Conservation (phyloP, 2,888 invertebrate genomes). For the Cylloceria caligata region DNA sequence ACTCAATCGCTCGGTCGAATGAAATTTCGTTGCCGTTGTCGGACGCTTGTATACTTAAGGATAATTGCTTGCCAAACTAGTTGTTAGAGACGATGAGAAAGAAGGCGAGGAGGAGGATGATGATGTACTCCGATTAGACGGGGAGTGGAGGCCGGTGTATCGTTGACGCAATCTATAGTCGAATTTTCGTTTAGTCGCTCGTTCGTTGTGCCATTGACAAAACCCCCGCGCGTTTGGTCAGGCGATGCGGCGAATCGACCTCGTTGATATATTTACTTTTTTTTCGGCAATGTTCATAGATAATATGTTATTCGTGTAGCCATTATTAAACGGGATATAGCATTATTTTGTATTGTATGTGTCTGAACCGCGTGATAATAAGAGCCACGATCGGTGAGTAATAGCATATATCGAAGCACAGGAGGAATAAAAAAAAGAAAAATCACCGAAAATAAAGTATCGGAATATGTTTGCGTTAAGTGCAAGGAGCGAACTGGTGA, state of each 20-base stretch:
- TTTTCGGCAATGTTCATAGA: slow-evolving; percentile 75
- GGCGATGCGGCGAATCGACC: slow-evolving; percentile 72
- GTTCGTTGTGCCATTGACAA: slow-evolving; percentile 58
- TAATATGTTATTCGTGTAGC: slow-evolving; percentile 75
- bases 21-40: slow-evolving; percentile 36
- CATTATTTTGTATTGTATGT: slow-evolving; percentile 75
- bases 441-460: slow-evolving; percentile 40
- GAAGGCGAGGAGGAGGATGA: neutral
- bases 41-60: slow-evolving; percentile 56
- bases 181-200: slow-evolving; percentile 55
- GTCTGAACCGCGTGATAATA: slow-evolving; percentile 60
- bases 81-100: slow-evolving; percentile 57
- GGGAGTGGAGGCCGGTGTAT: neutral
- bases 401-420: slow-evolving; percentile 65
- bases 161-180: slow-evolving; percentile 43
- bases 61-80: slow-evolving; percentile 70
- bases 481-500: slow-evolving; percentile 45
- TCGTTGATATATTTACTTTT: slow-evolving; percentile 13
- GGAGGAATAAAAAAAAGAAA: slow-evolving; percentile 44
- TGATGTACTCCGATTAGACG: neutral
- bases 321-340: slow-evolving; percentile 73
- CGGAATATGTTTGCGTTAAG: slow-evolving; percentile 34
- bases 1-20: slow-evolving; percentile 34
- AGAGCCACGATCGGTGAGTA: slow-evolving; percentile 46
- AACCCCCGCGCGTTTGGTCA: slow-evolving; percentile 61